phyloP scores from a whole-genome alignment of 2,113 vertebrate genomes.

The Pelvicachromis taeniatus region DNA sequence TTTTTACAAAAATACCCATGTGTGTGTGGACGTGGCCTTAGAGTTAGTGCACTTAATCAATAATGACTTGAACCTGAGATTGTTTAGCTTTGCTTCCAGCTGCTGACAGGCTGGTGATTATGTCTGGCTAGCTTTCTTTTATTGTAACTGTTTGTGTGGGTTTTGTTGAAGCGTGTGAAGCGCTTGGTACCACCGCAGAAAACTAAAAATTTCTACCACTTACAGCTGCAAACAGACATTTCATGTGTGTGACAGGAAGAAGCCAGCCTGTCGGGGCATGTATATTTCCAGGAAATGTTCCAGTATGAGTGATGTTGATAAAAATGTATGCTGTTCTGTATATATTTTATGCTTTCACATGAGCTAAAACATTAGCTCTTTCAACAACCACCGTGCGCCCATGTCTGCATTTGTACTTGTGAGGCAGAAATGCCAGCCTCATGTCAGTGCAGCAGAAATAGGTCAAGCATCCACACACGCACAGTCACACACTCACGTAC shows the following conservation, averaged over 20 bases:
- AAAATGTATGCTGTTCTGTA: background rate
- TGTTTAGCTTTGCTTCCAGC: background rate
- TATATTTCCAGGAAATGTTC: background rate
- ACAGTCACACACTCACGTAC: background rate
- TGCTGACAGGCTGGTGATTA: background rate
- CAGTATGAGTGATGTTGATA: background rate
- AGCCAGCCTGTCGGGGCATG: background rate
- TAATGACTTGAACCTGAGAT: background rate
- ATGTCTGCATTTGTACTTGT: background rate
- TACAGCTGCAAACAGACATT: background rate
- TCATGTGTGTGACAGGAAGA: background rate
- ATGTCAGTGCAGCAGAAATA: slow-evolving; percentile 61
- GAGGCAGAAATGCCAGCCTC: slow-evolving; percentile 49
- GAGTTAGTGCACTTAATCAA: background rate
- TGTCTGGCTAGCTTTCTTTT: background rate
- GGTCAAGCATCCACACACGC: slow-evolving; percentile 36
- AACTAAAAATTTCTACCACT: background rate
- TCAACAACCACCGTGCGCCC: background rate
- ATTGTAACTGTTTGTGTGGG: background rate
- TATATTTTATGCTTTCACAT: background rate
- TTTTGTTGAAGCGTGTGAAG: background rate
- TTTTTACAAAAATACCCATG: background rate
- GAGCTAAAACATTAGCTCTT: background rate
- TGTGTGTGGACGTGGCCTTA: background rate
- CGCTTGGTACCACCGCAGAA: background rate